phyloP scores from a whole-genome alignment of 30 jellyfish, hydroid and myxozoan species.

The Turritopsis dohrnii region DNA sequence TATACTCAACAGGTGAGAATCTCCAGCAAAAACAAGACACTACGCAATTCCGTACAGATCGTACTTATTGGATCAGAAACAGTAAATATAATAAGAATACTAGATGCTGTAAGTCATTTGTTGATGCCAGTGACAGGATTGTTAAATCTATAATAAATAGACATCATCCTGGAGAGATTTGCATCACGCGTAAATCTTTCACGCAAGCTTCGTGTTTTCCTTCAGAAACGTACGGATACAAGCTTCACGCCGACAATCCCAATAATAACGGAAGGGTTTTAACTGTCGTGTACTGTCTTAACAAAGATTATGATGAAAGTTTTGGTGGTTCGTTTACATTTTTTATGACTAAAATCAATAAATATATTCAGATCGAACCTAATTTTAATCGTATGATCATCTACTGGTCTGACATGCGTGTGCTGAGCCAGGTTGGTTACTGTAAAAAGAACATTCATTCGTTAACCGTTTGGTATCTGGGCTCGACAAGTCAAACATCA shows the following conservation, averaged over 20 bases:
- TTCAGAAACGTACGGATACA: constrained; percentile 1
- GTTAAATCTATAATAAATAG: neutral
- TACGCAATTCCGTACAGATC: neutral
- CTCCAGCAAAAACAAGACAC: neutral
- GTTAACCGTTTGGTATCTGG: constrained; percentile 9
- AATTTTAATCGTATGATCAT: constrained; percentile 15
- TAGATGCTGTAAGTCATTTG: neutral
- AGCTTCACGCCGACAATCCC: constrained; percentile 17
- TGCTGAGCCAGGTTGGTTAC: neutral
- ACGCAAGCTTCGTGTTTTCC: constrained; percentile 6
- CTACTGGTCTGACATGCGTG: constrained; percentile 27
- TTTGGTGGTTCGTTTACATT: constrained; percentile 25
- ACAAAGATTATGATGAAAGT: neutral
- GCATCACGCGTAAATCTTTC: constrained; percentile 6
- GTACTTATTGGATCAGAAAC: neutral
- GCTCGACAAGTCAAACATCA: neutral
- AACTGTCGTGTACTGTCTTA: neutral
- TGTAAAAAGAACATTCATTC: neutral
- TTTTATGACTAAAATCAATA: neutral
- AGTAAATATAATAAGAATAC: neutral
- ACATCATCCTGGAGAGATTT: neutral
- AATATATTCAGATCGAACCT: constrained; percentile 20
- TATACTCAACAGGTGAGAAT: neutral
- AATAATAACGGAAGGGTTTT: constrained; percentile 13
- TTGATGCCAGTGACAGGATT: neutral